Evolutionary conservation across 2,797 vertebrate species (phyloP).

Genomic region (Urophycis tenuis): DNA sequence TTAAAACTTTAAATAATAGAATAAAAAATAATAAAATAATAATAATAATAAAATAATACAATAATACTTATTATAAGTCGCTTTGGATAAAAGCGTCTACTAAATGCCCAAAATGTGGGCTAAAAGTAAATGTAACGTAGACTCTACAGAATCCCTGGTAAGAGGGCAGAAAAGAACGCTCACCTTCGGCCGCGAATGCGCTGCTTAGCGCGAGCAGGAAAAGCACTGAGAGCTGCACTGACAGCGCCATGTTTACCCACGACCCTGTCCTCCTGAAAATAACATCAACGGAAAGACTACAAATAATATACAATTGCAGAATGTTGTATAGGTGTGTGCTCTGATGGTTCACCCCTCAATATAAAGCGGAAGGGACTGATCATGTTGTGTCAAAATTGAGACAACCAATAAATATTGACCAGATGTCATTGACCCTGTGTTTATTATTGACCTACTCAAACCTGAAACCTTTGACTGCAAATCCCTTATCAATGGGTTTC

Average conservation of each 20-base stretch:
- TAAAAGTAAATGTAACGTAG: too few species aligned
- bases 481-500: not conserved
- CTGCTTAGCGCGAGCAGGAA: constrained; percentile 44
- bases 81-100: too few species aligned
- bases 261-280: not conserved
- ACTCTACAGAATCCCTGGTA: too few species aligned
- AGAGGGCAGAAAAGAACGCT: too few species aligned
- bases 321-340: not conserved
- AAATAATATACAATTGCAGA: not conserved
- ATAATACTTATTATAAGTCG: too few species aligned
- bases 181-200: constrained; percentile 65
- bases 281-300: not conserved
- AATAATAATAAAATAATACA: too few species aligned
- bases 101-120: too few species aligned
- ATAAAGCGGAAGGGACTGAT: not conserved
- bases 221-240: constrained; percentile 50
- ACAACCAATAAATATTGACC: constrained; percentile 47
- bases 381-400: constrained; percentile 15
- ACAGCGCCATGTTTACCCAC: constrained; percentile 52
- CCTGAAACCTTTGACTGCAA: not conserved
- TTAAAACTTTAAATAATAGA: too few species aligned
- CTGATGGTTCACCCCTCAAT: not conserved
- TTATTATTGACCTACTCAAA: constrained; percentile 44
- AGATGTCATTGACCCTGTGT: constrained; percentile 46
- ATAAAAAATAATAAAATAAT: not conserved